phyloP scores from a whole-genome alignment of 2,113 vertebrate genomes.

The Neoarius graeffei region DNA sequence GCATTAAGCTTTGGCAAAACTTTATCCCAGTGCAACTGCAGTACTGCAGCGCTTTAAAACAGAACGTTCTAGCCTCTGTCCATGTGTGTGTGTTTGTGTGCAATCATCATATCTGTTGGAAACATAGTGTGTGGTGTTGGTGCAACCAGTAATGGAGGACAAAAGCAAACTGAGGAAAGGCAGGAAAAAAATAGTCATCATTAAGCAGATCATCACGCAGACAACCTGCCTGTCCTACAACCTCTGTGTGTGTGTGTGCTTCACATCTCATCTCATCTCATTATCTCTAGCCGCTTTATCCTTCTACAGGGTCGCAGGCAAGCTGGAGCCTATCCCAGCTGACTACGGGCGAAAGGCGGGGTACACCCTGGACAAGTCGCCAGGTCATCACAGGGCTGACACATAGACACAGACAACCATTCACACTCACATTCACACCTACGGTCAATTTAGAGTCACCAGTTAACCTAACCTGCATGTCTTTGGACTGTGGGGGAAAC shows the following conservation, averaged over 20 bases:
- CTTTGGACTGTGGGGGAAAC: too few species aligned
- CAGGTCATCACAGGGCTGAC: too few species aligned
- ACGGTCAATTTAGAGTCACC: too few species aligned
- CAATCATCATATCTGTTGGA: slow-evolving; percentile 38
- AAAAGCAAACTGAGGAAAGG: slow-evolving; percentile 46
- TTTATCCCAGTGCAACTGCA: background rate
- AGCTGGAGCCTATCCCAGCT: too few species aligned
- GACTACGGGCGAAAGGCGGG: too few species aligned
- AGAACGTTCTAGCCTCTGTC: slow-evolving; percentile 23
- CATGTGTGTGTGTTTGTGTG: slow-evolving; percentile 31
- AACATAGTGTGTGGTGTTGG: slow-evolving; percentile 43
- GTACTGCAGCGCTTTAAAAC: background rate
- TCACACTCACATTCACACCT: too few species aligned
- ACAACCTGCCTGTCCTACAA: slow-evolving; percentile 21
- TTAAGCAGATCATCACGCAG: slow-evolving; percentile 16
- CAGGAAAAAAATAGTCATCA: slow-evolving; percentile 11
- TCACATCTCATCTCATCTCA: too few species aligned
- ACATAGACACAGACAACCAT: too few species aligned
- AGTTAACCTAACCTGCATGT: too few species aligned
- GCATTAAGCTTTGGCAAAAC: slow-evolving; percentile 36
- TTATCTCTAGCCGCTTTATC: too few species aligned
- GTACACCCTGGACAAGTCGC: too few species aligned
- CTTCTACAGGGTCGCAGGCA: too few species aligned
- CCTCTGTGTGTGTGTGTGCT: background rate
- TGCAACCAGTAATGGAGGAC: slow-evolving; percentile 32